Base-by-base conservation (phyloP, 2,113 vertebrate genomes). In the Platysteira castanea region DNA sequence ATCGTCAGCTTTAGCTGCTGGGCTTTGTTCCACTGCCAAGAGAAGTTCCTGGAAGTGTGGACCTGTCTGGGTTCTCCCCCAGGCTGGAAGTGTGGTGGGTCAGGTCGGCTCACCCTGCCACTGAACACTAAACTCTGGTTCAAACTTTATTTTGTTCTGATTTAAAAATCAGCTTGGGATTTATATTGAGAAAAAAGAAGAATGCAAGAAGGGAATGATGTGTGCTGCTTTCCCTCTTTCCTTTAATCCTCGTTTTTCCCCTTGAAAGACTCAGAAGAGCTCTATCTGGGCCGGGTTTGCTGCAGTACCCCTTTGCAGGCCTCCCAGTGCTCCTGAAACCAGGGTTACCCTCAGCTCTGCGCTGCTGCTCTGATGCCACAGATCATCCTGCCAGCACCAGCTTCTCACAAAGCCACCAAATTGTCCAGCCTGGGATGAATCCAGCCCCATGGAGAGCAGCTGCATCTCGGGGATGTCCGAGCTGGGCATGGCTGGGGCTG, bases 381-480 rank as follows among this genome's bases (percentile, higher is more conserved):
- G 64, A 73, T 44, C 14, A 0, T 19, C 41, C 47, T 15, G 23
- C 26, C 57, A 8, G 2, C 54, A 54, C 10, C 37, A 16, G 11
- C 42, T 67, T 17, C 65, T 35, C 54, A 19, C 31, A 52, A 15
- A 84, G 60, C 6, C 59, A 27, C 31, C 3, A 3, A 39, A 61
- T 16, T 4, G 3, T 19, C 46, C 37, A 88, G 6, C 28, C 31
- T 15, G 7, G 81, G 61, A 3, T 50, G 60, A 68, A 27, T 22
- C 18, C 9, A 26, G 13, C 54, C n/a, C 42, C 65, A 5, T 0
- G 1, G 15, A 50, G 49, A 41, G 46, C 33, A 6, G 26, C 71
- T 26, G 21, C 21, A 57, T 60, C 28, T 8, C 5, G 15, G 41
- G 8, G 2, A 9, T 1, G 7, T 30, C 46, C 0, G 0, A 42